phyloP scores from a whole-genome alignment of 1,140 invertebrate genomes.

The Drosophila sechellia region DNA sequence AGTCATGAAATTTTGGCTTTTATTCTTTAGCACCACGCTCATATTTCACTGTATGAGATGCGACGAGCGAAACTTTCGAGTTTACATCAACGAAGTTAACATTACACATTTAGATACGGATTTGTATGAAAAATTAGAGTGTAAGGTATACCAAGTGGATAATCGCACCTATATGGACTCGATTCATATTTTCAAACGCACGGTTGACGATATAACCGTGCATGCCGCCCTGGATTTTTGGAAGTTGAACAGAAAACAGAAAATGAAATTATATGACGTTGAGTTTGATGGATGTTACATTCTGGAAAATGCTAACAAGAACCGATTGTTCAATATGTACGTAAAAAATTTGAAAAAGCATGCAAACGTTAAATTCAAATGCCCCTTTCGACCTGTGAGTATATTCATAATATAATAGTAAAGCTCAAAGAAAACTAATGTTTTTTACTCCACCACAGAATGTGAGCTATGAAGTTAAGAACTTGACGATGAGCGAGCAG shows the following conservation, averaged over 20 bases:
- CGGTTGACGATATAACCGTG: slow-evolving; percentile 15
- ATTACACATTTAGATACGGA: slow-evolving; percentile 24
- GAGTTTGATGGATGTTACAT: slow-evolving; percentile 38
- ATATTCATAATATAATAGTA: too few species aligned
- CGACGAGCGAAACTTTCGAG: slow-evolving; percentile 36
- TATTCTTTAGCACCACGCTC: slow-evolving; percentile 1
- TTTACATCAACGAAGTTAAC: slow-evolving; percentile 44
- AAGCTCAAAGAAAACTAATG: too few species aligned
- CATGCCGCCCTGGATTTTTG: slow-evolving; percentile 39
- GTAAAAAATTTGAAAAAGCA: slow-evolving; percentile 30
- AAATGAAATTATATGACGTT: slow-evolving; percentile 27
- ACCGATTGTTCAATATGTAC: slow-evolving; percentile 35
- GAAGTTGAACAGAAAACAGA: slow-evolving; percentile 23
- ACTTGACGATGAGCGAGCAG: slow-evolving; percentile 39
- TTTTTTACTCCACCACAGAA: slow-evolving; percentile 9
- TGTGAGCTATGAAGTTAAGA: slow-evolving; percentile 24
- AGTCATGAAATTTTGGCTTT: slow-evolving; percentile 33
- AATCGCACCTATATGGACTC: slow-evolving; percentile 47
- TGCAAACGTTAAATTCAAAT: slow-evolving; percentile 17
- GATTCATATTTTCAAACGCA: slow-evolving; percentile 20
- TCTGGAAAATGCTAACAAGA: slow-evolving; percentile 23
- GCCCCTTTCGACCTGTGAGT: slow-evolving; percentile 55
- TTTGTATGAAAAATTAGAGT: slow-evolving; percentile 33
- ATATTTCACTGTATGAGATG: neutral
- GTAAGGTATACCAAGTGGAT: slow-evolving; percentile 18